Base-by-base conservation (phyloP, 2,888 invertebrate genomes). In the Theodoxus fluviatilis region DNA sequence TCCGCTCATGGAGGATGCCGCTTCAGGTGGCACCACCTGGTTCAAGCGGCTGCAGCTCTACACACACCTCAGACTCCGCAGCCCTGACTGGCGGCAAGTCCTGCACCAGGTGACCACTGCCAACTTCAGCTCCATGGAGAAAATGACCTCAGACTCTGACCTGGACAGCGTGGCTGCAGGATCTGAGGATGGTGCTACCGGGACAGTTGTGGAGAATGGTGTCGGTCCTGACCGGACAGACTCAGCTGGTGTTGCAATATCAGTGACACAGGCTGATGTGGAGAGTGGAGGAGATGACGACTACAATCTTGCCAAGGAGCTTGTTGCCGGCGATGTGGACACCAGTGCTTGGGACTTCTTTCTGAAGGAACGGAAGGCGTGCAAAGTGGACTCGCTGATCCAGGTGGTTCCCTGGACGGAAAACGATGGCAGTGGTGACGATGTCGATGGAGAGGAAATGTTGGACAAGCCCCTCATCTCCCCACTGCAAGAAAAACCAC, bases 281-380 rank as follows among this genome's bases (percentile, higher is more conserved):
- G 79, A 77, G 61, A n/a, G n/a, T n/a, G n/a, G n/a, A n/a, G n/a
- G n/a, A n/a, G n/a, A n/a, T n/a, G n/a, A n/a, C n/a, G 80, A 83
- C 63, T 78, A 80, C 57, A 77, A 80, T 52, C 75, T 83, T 22
- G 79, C 78, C 59, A 79, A 77, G 67, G 82, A 81, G 70, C 76
- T 83, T 63, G 80, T 80, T 18, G 73, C 77, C 15, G 76, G 77
- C 68, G 78, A 81, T 55, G 76, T 80, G 15, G 80, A 81, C 59
- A 75, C 77, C 28, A 78, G 79, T 68, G 81, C 81, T 3, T 82
- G 82, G 82, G 81, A 81, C 55, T 81, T 81, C 69, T 82, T 82
- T 71, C 71, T 81, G 33, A 79, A 81, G 69, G 75, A 81, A 33
- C 75, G 81, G 47, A 78, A 80, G 28, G 79, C 80, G 63, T 81